phyloP scores from a whole-genome alignment of 2,797 vertebrate genomes.

The Malurus leucopterus region DNA sequence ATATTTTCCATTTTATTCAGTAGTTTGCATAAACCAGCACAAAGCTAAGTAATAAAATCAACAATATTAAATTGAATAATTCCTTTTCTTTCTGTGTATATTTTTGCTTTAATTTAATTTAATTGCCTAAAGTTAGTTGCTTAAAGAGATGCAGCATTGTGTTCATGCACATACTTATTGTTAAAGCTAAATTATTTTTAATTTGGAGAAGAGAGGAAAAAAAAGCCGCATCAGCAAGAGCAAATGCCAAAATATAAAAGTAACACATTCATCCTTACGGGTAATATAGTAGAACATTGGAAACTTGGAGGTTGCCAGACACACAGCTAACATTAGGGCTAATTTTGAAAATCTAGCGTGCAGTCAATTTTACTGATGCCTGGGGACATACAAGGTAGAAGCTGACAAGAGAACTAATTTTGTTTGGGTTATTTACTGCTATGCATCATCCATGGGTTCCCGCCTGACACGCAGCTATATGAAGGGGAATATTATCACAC shows the following conservation, averaged over 20 bases:
- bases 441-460: conserved; percentile 93
- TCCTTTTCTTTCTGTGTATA: conserved; percentile 72
- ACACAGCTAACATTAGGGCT: conserved; percentile 95
- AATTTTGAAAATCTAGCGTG: conserved; percentile 99
- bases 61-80: conserved; percentile 80
- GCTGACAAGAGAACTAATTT: conserved; percentile 94
- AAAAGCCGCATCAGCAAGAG: conserved; percentile 79
- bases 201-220: conserved; percentile 72
- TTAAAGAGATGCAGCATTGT: conserved; percentile 77
- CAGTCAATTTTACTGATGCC: conserved; percentile 99
- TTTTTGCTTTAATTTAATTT: conserved; percentile 82
- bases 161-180: conserved; percentile 72
- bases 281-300: conserved; percentile 88
- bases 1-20: conserved; percentile 47
- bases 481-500: conserved; percentile 87
- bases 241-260: conserved; percentile 88
- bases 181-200: conserved; percentile 86
- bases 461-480: conserved; percentile 87
- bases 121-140: conserved; percentile 81
- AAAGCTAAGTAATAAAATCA: conserved; percentile 78
- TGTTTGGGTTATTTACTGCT: conserved; percentile 97
- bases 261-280: conserved; percentile 93
- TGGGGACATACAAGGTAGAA: conserved; percentile 91
- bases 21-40: conserved; percentile 68
- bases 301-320: conserved; percentile 89